These are phyloP conservation scores for Pammene fasciana DNA, from an alignment of 2,888 invertebrate genomes.

Conservation along the genomic window DNA sequence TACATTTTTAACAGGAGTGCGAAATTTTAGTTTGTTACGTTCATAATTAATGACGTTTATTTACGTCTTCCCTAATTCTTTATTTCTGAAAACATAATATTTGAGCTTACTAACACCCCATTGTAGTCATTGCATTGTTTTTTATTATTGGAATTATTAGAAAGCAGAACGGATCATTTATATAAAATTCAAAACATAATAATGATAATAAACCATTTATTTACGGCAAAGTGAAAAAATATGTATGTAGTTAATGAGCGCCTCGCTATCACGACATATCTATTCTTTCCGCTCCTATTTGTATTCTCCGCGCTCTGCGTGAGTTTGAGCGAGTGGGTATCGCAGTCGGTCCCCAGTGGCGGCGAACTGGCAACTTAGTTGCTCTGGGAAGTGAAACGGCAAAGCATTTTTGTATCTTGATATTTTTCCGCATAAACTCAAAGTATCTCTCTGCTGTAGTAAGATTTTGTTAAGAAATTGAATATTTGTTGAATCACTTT, in stretches of 20 bases:
- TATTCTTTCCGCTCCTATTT: slow-evolving; percentile 71
- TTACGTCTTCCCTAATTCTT: no score
- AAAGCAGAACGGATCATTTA: no score
- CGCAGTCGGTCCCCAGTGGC: slow-evolving; percentile 48
- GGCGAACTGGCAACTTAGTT: slow-evolving; percentile 30
- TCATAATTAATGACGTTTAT: no score
- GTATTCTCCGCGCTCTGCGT: slow-evolving; percentile 66
- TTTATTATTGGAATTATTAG: no score
- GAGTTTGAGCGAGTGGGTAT: slow-evolving; percentile 70
- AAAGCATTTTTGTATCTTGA: slow-evolving; percentile 18
- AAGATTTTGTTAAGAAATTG: neutral
- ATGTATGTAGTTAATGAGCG: neutral
- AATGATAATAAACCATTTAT: neutral
- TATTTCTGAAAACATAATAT: no score
- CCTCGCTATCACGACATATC: slow-evolving; percentile 52
- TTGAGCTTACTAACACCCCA: no score
- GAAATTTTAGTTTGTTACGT: no score
- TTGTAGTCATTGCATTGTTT: no score
- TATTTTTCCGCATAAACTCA: slow-evolving; percentile 11
- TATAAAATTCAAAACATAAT: no score
- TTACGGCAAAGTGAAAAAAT: neutral
- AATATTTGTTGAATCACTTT: neutral
- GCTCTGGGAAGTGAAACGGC: slow-evolving; percentile 25
- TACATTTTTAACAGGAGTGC: no score
- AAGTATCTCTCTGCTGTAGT: slow-evolving; percentile 2